Evolutionary conservation across 2,888 invertebrate genomes (phyloP).

Genomic region (Acrobasis consociella): DNA sequence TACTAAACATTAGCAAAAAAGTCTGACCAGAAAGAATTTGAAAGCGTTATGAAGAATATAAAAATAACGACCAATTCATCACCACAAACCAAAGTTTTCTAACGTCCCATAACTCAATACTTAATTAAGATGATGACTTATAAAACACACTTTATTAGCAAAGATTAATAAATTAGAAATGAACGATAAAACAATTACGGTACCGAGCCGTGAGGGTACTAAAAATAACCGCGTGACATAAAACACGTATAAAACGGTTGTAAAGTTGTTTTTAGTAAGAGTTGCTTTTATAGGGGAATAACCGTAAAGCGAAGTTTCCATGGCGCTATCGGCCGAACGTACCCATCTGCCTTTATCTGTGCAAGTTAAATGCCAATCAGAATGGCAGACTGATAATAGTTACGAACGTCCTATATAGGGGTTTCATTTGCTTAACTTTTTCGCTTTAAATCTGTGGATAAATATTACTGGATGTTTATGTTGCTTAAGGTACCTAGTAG

Average conservation of each 20-base stretch:
- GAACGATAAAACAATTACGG: slow-evolving; percentile 54
- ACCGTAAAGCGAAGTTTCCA: slow-evolving; percentile 75
- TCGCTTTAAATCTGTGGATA: background rate
- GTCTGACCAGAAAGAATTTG: background rate
- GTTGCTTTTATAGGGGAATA: slow-evolving; percentile 72
- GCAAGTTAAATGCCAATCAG: slow-evolving; percentile 54
- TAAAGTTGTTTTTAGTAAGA: slow-evolving; percentile 79
- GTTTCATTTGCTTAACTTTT: slow-evolving; percentile 22
- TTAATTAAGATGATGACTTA: slow-evolving; percentile 16
- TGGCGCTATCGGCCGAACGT: slow-evolving; percentile 60
- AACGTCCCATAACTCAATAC: slow-evolving; percentile 1
- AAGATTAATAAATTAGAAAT: slow-evolving; percentile 45
- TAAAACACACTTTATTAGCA: slow-evolving; percentile 21
- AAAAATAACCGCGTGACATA: slow-evolving; percentile 61
- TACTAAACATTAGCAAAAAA: background rate
- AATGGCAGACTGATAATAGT: slow-evolving; percentile 27
- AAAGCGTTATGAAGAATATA: background rate
- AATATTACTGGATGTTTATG: no score
- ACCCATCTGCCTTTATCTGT: slow-evolving; percentile 61
- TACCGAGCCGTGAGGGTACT: slow-evolving; percentile 47
- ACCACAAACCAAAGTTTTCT: background rate
- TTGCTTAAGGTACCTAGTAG: no score
- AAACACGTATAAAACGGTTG: slow-evolving; percentile 68
- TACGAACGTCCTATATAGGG: background rate
- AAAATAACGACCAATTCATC: slow-evolving; percentile 1